A percentile compares a stretch with the other conserved stretches of the same genome.
Conservation (phyloP, 2,888 invertebrate genomes). For the Sabatieria punctata region DNA sequence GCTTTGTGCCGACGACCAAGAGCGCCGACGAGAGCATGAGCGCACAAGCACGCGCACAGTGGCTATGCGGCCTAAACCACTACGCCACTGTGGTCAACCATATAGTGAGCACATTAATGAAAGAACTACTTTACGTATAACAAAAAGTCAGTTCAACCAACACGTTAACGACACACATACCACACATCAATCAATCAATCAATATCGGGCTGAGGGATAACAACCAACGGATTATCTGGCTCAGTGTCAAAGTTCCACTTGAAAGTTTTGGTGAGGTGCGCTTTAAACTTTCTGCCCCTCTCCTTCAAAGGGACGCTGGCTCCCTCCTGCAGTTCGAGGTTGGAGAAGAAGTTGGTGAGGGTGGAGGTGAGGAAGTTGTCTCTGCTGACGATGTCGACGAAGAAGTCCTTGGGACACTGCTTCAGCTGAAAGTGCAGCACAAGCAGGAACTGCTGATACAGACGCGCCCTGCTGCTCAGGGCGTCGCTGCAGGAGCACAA, state of each 20-base stretch:
- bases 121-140: too few species aligned
- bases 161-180: too few species aligned
- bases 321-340: slow-evolving; percentile 37
- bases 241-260: slow-evolving; percentile 70
- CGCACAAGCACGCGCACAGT: too few species aligned
- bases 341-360: slow-evolving; percentile 62
- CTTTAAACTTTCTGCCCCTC: slow-evolving; percentile 51
- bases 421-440: slow-evolving; percentile 49
- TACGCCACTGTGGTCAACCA: too few species aligned
- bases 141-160: too few species aligned
- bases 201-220: background rate
- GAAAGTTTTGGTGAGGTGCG: slow-evolving; percentile 52
- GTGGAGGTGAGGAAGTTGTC: slow-evolving; percentile 77
- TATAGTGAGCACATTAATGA: too few species aligned
- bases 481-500: slow-evolving; percentile 35
- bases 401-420: slow-evolving; percentile 76
- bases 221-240: slow-evolving; percentile 46
- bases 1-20: too few species aligned
- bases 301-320: slow-evolving; percentile 49
- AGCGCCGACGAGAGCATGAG: too few species aligned
- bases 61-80: too few species aligned
- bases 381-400: slow-evolving; percentile 62
- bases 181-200: too few species aligned
- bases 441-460: slow-evolving; percentile 60
- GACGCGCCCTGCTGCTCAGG: slow-evolving; percentile 47